Evolutionary conservation across 2,888 invertebrate genomes (phyloP).

Genomic region (Thelaira solivaga): DNA sequence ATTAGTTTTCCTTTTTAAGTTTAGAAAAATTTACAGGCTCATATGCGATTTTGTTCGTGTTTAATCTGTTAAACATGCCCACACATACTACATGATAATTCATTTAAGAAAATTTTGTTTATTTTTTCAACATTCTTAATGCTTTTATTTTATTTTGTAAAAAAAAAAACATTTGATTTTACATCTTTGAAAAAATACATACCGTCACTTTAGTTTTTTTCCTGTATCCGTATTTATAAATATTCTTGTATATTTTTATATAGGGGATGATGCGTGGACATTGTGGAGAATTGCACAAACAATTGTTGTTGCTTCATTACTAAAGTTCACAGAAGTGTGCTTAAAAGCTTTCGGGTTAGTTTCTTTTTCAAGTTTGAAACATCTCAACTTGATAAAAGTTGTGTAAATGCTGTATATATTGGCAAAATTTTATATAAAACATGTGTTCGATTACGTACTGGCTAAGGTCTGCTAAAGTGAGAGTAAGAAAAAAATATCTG

Average conservation of each 20-base stretch:
- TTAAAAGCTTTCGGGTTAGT: no score
- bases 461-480: no score
- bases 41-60: constrained; percentile 19
- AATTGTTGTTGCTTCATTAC: neutral
- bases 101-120: neutral
- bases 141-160: constrained; percentile 16
- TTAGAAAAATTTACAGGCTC: no score
- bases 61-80: neutral
- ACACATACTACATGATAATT: constrained; percentile 5
- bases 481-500: no score
- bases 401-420: no score
- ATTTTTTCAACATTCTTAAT: neutral
- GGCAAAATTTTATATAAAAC: no score
- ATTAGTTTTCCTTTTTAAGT: no score
- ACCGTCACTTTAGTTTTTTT: constrained; percentile 43
- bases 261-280: constrained; percentile 58
- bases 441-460: no score
- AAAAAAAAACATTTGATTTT: constrained; percentile 14
- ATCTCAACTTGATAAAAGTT: no score
- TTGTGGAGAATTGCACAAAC: constrained; percentile 30
- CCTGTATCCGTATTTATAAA: constrained; percentile 43
- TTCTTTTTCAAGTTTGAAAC: no score
- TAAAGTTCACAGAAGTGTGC: no score
- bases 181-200: constrained; percentile 40
- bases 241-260: constrained; percentile 7